Evolutionary conservation across 2,113 vertebrate species (phyloP).

Genomic region (Anser brachyrhynchus): DNA sequence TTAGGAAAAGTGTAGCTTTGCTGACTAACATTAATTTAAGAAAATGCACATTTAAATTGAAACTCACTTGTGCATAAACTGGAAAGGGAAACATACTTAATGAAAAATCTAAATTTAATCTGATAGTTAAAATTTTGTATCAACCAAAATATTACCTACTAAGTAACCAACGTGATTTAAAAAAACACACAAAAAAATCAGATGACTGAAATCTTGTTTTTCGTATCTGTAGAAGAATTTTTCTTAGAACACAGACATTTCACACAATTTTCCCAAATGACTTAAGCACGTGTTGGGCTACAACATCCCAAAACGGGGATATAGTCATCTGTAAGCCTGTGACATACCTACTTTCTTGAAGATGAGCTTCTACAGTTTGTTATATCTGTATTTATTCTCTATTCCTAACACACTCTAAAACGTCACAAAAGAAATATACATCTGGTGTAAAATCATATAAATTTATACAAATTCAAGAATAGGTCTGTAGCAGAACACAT

Average conservation of each 20-base stretch:
- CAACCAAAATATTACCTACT: neutral
- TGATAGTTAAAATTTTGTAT: neutral
- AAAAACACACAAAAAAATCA: neutral
- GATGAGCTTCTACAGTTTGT: neutral
- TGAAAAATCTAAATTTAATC: neutral
- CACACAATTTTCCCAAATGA: neutral
- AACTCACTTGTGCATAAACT: neutral
- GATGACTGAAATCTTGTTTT: neutral
- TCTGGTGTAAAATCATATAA: neutral
- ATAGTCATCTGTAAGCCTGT: neutral
- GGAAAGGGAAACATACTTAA: neutral
- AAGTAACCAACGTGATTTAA: neutral
- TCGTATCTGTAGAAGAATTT: neutral
- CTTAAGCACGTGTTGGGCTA: neutral
- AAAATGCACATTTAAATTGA: neutral
- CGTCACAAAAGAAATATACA: neutral
- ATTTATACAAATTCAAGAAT: neutral
- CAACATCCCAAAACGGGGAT: neutral
- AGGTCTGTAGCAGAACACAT: neutral
- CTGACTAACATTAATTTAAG: neutral
- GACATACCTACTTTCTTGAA: rapidly evolving
- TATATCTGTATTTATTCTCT: rapidly evolving
- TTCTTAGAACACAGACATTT: neutral
- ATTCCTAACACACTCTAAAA: neutral
- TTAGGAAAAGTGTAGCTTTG: neutral